Evolutionary conservation across 2,797 vertebrate species (phyloP).

Genomic region (Pelochelys cantorii): DNA sequence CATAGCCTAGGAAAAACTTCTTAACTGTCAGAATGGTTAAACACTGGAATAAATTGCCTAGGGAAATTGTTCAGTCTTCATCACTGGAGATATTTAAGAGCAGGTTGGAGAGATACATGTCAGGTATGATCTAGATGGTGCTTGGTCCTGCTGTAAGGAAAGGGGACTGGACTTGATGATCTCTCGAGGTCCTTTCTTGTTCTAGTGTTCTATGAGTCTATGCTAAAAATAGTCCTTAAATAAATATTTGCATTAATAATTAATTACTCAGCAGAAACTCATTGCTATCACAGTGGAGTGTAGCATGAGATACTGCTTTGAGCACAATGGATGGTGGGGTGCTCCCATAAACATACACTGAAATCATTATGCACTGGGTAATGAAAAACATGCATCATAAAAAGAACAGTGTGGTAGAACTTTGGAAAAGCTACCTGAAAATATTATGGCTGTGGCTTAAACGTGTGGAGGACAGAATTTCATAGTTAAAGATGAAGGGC

Average conservation of each 20-base stretch:
- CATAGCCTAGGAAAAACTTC: no score
- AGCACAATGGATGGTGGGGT: constrained; percentile 55
- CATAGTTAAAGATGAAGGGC: neutral
- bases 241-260: constrained; percentile 70
- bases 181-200: no score
- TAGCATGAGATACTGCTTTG: constrained; percentile 34
- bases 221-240: constrained; percentile 24
- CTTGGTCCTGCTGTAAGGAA: no score
- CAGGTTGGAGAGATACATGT: no score
- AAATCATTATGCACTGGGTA: constrained; percentile 21
- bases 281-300: constrained; percentile 63
- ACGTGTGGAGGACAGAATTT: neutral
- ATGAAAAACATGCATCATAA: constrained; percentile 31
- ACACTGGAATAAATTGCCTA: no score
- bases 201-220: neutral
- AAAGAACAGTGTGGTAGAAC: constrained; percentile 21
- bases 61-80: no score
- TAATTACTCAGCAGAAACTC: constrained; percentile 71
- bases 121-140: no score
- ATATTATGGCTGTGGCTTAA: neutral
- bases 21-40: no score
- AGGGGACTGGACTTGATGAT: no score
- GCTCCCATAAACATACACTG: constrained; percentile 59
- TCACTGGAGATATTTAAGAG: no score
- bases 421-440: constrained; percentile 11